Percentiles rank a stretch among this genome's conserved stretches.
Evolutionary conservation across 1,140 invertebrate genomes (phyloP).

Genomic region (Conus betulinus): DNA sequence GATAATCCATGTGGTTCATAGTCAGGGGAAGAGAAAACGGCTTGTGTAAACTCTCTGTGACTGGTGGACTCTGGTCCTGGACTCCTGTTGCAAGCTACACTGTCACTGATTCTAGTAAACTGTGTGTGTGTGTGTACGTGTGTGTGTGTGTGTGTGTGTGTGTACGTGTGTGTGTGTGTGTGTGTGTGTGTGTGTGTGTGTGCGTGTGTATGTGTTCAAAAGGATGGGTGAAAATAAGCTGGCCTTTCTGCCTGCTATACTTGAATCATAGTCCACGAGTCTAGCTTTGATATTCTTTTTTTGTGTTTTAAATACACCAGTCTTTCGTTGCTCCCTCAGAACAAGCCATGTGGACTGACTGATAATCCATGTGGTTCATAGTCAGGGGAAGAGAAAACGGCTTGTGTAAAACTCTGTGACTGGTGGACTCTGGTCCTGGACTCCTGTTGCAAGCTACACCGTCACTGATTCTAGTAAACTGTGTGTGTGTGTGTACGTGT

Average conservation of each 20-base stretch:
- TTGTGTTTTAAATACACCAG: no score
- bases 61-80: neutral
- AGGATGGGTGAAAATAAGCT: no score
- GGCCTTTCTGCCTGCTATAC: no score
- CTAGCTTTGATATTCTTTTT: no score
- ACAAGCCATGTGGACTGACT: constrained; percentile 26
- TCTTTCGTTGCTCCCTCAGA: neutral
- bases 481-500: no score
- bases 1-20: neutral
- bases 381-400: constrained; percentile 34
- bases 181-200: no score
- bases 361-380: neutral
- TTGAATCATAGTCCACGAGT: no score
- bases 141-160: no score
- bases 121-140: no score
- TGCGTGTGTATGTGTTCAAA: no score
- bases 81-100: constrained; percentile 37
- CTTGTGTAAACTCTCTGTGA: constrained; percentile 37
- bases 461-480: neutral
- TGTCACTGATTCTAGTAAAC: neutral
- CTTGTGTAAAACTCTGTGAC: constrained; percentile 35
- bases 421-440: neutral
- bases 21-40: constrained; percentile 35
- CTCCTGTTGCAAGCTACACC: constrained; percentile 37
- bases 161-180: no score